Conservation (phyloP, 2,797 vertebrate species). For the Urocyon cinereoargenteus region DNA sequence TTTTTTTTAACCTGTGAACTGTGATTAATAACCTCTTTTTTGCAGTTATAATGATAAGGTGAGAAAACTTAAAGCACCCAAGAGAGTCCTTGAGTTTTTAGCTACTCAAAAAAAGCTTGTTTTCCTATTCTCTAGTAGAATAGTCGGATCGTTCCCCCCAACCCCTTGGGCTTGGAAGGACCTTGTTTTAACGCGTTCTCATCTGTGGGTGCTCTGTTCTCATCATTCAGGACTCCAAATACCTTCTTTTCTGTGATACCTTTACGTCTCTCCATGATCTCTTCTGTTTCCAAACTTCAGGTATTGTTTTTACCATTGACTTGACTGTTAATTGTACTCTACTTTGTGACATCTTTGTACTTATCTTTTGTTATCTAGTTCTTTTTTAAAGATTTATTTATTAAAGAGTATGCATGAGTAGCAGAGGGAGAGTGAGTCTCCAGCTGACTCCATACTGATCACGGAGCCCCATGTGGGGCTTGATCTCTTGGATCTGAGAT, state of each 20-base stretch:
- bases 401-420: not conserved
- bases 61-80: not conserved
- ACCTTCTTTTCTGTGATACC: not conserved
- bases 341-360: not conserved
- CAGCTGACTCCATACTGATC: not conserved
- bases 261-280: not conserved
- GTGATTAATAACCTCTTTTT: not conserved
- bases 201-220: not conserved
- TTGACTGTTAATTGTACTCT: not conserved
- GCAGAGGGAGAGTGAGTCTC: not conserved
- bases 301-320: conserved; percentile 1
- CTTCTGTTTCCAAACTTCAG: not conserved
- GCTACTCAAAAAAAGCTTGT: not conserved
- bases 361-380: not conserved
- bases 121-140: not conserved
- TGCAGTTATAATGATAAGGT: not conserved
- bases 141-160: not conserved
- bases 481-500: not conserved
- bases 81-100: not conserved
- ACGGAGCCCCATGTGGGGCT: not conserved
- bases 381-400: not conserved
- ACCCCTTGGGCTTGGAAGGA: not conserved
- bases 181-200: not conserved
- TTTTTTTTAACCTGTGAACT: not conserved
- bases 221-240: not conserved